A percentile compares a stretch with the other conserved stretches of the same genome.
phyloP scores from a whole-genome alignment of 2,797 vertebrate species.

The Amblyraja radiata region DNA sequence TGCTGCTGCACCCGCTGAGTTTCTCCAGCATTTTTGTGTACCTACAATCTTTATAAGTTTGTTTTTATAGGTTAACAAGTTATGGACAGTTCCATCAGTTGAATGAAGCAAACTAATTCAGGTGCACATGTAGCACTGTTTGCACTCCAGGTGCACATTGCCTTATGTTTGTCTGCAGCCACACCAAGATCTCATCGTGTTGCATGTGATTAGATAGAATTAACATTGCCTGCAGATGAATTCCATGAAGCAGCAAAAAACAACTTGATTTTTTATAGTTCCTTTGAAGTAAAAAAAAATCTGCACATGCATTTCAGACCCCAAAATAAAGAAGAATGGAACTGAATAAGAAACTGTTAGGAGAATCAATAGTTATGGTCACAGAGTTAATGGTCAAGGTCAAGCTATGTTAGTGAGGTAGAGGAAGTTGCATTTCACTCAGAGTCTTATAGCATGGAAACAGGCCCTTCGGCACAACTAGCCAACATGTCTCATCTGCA shows the following conservation, averaged over 20 bases:
- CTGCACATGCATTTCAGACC: neutral
- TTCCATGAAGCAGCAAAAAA: neutral
- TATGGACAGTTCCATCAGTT: neutral
- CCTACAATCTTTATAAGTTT: neutral
- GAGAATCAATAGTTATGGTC: neutral
- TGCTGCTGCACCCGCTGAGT: no score
- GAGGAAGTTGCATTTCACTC: neutral
- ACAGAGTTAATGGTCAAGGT: neutral
- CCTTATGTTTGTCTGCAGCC: neutral
- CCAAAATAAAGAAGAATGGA: neutral
- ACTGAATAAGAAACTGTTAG: neutral
- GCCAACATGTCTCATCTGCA: no score
- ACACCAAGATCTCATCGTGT: neutral
- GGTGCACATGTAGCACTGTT: neutral
- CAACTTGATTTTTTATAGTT: neutral
- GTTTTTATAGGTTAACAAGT: neutral
- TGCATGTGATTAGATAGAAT: neutral
- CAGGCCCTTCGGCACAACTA: no score
- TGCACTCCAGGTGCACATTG: neutral
- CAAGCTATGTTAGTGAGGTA: neutral
- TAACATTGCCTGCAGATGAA: neutral
- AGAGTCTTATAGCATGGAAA: no score
- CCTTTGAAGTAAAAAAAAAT: neutral
- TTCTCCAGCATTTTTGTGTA: no score
- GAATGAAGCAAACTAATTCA: neutral